phyloP scores from a whole-genome alignment of 1,140 invertebrate genomes.

The Magallana ariakensis region DNA sequence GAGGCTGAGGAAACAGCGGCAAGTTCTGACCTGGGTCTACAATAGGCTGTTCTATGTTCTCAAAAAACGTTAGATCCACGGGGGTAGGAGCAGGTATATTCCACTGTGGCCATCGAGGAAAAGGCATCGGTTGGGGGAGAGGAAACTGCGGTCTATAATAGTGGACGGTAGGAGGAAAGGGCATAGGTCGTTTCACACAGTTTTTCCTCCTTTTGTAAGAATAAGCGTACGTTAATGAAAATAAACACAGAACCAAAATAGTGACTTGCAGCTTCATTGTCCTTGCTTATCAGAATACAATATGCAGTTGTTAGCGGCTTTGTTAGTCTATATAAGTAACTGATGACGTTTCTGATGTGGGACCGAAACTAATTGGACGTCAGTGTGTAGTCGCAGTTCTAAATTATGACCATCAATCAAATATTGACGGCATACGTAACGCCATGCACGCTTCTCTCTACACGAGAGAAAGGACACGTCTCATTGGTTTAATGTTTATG shows the following conservation, averaged over 20 bases:
- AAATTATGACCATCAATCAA: slow-evolving; percentile 25
- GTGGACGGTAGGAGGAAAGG: background rate
- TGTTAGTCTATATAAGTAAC: background rate
- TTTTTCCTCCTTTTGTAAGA: slow-evolving; percentile 34
- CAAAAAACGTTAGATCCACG: background rate
- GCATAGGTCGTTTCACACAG: slow-evolving; percentile 21
- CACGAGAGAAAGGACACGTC: background rate
- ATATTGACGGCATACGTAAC: background rate
- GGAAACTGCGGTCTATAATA: slow-evolving; percentile 17
- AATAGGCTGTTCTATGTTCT: background rate
- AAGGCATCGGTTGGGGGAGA: background rate
- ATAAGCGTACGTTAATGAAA: slow-evolving; percentile 10
- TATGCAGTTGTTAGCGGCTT: background rate
- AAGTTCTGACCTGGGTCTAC: background rate
- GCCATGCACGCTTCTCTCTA: background rate
- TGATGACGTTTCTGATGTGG: slow-evolving; percentile 5
- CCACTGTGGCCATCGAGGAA: background rate
- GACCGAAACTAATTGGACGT: background rate
- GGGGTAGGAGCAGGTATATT: slow-evolving; percentile 10
- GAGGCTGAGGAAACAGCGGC: background rate
- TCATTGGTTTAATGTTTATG: background rate
- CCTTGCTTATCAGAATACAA: slow-evolving; percentile 26
- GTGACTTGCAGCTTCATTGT: slow-evolving; percentile 15
- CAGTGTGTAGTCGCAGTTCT: background rate
- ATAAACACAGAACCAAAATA: background rate